phyloP scores from a whole-genome alignment of 2,113 vertebrate genomes.

The Anser brachyrhynchus region DNA sequence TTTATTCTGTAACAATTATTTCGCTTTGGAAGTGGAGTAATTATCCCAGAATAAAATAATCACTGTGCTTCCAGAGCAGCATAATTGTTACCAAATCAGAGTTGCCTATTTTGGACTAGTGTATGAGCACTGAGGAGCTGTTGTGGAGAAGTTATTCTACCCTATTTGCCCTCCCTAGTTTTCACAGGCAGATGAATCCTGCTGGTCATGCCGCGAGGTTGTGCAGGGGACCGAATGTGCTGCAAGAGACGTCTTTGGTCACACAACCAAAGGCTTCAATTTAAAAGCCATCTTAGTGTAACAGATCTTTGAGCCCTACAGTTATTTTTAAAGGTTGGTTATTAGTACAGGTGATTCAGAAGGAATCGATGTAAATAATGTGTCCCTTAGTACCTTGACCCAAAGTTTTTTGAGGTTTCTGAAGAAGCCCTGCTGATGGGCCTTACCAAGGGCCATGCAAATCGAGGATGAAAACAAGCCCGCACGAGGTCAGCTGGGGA shows the following conservation, averaged over 20 bases:
- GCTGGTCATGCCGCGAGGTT: neutral
- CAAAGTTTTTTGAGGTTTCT: neutral
- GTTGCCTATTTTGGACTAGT: conserved; percentile 54
- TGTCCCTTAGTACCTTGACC: neutral
- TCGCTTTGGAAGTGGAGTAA: conserved; percentile 61
- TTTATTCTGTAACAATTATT: conserved; percentile 69
- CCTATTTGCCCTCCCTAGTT: neutral
- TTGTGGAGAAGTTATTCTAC: neutral
- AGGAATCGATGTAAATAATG: neutral
- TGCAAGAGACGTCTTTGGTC: neutral
- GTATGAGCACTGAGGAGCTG: neutral
- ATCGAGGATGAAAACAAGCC: neutral
- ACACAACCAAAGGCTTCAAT: neutral
- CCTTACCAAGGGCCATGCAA: neutral
- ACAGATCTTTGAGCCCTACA: neutral
- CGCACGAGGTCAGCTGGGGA: neutral
- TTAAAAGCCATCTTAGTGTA: neutral
- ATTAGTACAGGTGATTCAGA: neutral
- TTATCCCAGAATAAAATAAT: conserved; percentile 70
- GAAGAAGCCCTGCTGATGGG: neutral
- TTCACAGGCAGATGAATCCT: neutral
- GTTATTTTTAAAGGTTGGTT: neutral
- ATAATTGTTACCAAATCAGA: conserved; percentile 44
- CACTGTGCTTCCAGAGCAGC: conserved; percentile 24
- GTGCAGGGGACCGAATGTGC: neutral